Evolutionary conservation across 2,113 vertebrate genomes (phyloP).

Genomic region (Eurypyga helias): DNA sequence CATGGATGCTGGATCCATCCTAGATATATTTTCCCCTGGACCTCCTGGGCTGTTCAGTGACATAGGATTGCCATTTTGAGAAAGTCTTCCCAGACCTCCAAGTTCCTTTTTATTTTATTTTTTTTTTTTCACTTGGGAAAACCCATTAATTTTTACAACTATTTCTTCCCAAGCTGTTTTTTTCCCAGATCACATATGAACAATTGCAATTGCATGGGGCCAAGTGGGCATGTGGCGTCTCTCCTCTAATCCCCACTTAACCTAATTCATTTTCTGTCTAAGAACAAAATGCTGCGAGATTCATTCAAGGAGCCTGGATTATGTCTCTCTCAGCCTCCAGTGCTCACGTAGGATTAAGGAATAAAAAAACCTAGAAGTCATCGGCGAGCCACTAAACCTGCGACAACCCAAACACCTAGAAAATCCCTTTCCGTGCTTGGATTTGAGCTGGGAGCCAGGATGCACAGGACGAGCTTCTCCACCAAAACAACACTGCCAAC

Average conservation of each 20-base stretch:
- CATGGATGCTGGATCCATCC: not conserved
- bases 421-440: not conserved
- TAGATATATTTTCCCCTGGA: not conserved
- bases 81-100: fast-evolving
- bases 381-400: not conserved
- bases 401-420: not conserved
- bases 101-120: not conserved
- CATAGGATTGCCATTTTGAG: not conserved
- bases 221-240: constrained; percentile 4
- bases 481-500: fast-evolving
- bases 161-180: not conserved
- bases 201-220: not conserved
- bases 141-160: not conserved
- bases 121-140: not conserved
- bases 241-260: constrained; percentile 41
- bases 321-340: not conserved
- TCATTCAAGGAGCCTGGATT: constrained; percentile 42
- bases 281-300: constrained; percentile 35
- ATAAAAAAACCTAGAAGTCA: not conserved
- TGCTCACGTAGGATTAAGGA: not conserved
- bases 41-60: not conserved
- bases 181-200: not conserved
- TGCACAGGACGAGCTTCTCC: not conserved
- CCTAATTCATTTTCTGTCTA: constrained; percentile 58
- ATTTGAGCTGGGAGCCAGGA: not conserved